phyloP scores from a whole-genome alignment of 2,113 vertebrate species.

The Corythornis madagascariensis region DNA sequence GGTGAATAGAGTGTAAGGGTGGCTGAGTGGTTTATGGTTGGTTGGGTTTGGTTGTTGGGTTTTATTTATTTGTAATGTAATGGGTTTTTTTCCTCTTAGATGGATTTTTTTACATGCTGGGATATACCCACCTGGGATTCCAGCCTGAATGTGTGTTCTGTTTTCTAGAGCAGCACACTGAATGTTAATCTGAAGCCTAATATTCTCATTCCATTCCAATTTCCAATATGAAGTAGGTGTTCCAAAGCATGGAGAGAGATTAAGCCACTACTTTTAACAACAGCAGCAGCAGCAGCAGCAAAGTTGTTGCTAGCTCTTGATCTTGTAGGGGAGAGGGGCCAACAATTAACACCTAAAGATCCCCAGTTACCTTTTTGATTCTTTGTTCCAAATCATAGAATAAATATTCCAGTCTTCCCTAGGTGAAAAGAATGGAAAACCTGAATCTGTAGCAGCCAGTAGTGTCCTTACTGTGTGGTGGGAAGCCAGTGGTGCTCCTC shows the following conservation, averaged over 20 bases:
- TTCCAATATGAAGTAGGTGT: neutral
- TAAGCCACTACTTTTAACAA: neutral
- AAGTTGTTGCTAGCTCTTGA: neutral
- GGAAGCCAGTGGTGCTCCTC: neutral
- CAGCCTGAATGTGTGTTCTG: neutral
- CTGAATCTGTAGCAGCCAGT: neutral
- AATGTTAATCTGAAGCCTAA: neutral
- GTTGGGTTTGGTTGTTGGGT: neutral
- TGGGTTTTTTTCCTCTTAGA: neutral
- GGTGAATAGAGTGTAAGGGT: neutral
- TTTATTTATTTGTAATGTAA: neutral
- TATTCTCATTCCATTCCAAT: neutral
- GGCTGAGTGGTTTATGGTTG: neutral
- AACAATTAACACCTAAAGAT: neutral
- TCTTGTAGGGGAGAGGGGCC: neutral
- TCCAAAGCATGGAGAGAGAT: neutral
- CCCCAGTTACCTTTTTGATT: neutral
- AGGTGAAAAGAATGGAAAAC: neutral
- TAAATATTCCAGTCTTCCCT: neutral
- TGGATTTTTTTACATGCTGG: neutral
- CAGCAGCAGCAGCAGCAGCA: neutral
- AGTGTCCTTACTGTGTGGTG: neutral
- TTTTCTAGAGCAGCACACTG: neutral
- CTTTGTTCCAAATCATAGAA: neutral
- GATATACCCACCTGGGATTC: neutral